Evolutionary conservation across 2,113 vertebrate genomes (phyloP).

Genomic region (Puffinus mauretanicus): DNA sequence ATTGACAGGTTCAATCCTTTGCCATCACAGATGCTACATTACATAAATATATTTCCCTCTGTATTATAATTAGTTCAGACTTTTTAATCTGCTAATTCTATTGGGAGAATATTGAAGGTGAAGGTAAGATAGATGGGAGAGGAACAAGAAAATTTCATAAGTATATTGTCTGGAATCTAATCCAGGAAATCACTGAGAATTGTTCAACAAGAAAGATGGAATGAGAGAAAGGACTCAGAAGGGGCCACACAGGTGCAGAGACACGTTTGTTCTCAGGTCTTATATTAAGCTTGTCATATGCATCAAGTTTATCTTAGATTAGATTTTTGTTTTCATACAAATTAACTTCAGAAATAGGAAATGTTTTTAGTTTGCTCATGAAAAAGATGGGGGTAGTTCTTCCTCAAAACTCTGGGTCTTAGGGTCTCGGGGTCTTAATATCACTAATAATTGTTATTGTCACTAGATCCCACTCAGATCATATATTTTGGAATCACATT

Average conservation of each 20-base stretch:
- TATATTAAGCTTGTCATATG: background rate
- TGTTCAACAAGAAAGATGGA: background rate
- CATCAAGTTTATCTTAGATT: background rate
- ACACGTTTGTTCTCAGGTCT: background rate
- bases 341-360: background rate
- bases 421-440: background rate
- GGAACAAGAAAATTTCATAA: background rate
- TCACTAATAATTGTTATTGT: rapidly evolving
- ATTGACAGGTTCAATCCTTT: background rate
- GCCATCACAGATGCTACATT: too few relatives aligned
- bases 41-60: background rate
- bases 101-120: background rate
- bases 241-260: background rate
- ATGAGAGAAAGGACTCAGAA: background rate
- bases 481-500: background rate
- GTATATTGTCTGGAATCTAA: background rate
- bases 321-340: background rate
- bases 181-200: background rate
- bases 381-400: background rate
- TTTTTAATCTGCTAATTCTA: background rate
- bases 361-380: background rate
- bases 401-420: background rate
- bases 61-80: background rate
- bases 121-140: background rate
- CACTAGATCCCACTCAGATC: background rate